A percentile compares a stretch with the other conserved stretches of the same genome.
Conservation (phyloP, 2,797 vertebrate species). For the Scyliorhinus canicula region DNA sequence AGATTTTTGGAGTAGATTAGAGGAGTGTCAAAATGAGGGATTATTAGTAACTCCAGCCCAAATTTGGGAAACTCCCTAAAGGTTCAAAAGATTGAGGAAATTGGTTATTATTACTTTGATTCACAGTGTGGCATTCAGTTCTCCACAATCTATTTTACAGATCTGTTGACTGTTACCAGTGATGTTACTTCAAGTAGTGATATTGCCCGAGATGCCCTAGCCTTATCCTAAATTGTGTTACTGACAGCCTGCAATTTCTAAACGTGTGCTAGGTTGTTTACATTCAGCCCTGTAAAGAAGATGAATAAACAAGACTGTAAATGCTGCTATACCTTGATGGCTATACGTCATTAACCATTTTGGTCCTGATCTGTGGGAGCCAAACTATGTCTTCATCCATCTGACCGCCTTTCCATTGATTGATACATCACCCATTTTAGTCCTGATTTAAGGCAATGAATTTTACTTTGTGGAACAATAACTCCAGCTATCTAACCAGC, state of each 20-base stretch:
- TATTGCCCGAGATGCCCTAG: neutral
- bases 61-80: neutral
- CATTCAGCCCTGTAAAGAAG: neutral
- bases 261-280: neutral
- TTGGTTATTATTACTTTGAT: neutral
- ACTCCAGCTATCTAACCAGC: too few species aligned
- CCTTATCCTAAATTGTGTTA: neutral
- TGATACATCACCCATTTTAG: neutral
- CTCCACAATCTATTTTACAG: neutral
- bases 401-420: neutral
- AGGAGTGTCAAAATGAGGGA: neutral
- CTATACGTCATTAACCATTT: neutral
- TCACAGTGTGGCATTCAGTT: neutral
- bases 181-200: neutral
- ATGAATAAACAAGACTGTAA: neutral
- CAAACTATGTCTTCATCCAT: neutral
- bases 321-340: neutral
- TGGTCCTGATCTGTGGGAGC: neutral
- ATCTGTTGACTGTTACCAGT: neutral
- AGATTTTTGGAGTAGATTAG: neutral
- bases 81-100: neutral
- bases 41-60: neutral
- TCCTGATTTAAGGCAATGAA: neutral
- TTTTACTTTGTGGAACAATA: neutral
- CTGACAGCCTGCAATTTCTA: neutral